A percentile compares a stretch with the other conserved stretches of the same genome.
Evolutionary conservation across 2,113 vertebrate genomes (phyloP).

Genomic region (Siphamia tubifer): DNA sequence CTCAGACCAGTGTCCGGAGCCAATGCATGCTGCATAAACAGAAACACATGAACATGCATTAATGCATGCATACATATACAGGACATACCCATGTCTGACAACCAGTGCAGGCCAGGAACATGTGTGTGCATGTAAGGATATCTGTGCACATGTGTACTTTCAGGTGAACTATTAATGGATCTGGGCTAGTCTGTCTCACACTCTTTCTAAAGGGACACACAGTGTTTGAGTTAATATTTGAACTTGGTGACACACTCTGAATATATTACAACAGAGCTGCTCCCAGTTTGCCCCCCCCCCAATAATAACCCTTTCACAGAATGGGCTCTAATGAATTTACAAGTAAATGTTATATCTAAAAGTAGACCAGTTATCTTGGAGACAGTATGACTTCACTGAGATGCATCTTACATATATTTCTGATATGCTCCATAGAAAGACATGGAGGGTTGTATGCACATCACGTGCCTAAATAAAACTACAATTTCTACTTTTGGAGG

Average conservation of each 20-base stretch:
- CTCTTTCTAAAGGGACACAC: conserved; percentile 52
- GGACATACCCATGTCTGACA: not conserved
- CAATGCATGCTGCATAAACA: not conserved
- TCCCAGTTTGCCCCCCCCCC: conserved; percentile 34
- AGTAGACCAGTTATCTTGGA: not conserved
- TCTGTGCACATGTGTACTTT: conserved; percentile 45
- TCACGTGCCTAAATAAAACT: not conserved
- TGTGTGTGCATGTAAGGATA: not conserved
- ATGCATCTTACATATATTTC: conserved; percentile 10
- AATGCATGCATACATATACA: not conserved
- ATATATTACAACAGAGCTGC: conserved; percentile 59
- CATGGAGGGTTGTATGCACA: not conserved
- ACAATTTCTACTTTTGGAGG: not conserved
- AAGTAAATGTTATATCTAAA: conserved; percentile 33
- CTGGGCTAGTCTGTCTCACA: conserved; percentile 8
- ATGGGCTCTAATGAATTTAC: conserved; percentile 34
- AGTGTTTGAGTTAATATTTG: conserved; percentile 73
- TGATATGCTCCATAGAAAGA: no score
- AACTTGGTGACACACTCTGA: conserved; percentile 62
- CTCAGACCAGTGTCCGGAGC: conserved; percentile 14
- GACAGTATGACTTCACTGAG: not conserved
- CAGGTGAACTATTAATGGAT: conserved; percentile 62
- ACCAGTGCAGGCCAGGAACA: not conserved
- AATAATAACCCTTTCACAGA: conserved; percentile 19
- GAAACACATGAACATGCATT: conserved; percentile 3